A percentile compares a stretch with the other conserved stretches of the same genome.
phyloP scores from a whole-genome alignment of 2,888 invertebrate genomes.

The Automeris io region DNA sequence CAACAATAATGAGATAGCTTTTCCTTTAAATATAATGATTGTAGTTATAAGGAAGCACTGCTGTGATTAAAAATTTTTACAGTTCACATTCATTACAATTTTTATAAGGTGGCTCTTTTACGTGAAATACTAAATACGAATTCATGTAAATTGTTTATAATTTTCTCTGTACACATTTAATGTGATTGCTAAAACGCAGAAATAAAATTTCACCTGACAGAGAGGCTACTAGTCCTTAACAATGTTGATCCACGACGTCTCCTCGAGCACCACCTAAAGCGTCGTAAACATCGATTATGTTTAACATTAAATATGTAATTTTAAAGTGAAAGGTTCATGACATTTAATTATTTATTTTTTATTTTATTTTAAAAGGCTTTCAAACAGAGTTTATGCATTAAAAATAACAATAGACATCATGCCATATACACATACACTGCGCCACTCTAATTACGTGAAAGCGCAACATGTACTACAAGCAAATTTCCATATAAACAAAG shows the following conservation, averaged over 20 bases:
- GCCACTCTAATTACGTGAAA: no score
- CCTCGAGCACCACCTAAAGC: slow-evolving; percentile 39
- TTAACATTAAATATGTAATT: slow-evolving; percentile 54
- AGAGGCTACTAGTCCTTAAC: slow-evolving; percentile 46
- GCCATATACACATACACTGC: no score
- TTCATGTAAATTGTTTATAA: slow-evolving; percentile 29
- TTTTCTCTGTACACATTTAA: slow-evolving; percentile 24
- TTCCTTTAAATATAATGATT: neutral
- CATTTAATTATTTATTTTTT: slow-evolving; percentile 60
- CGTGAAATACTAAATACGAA: no score
- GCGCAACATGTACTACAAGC: no score
- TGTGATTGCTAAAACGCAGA: slow-evolving; percentile 23
- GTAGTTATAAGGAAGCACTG: no score
- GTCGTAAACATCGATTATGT: slow-evolving; percentile 62
- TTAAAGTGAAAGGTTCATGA: slow-evolving; percentile 45
- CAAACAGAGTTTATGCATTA: no score
- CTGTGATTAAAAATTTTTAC: no score
- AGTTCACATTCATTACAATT: no score
- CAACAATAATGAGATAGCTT: slow-evolving; percentile 8
- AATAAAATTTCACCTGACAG: slow-evolving; percentile 34
- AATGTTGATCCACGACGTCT: slow-evolving; percentile 40
- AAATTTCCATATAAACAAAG: no score
- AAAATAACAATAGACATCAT: no score
- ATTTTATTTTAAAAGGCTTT: no score
- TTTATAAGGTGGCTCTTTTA: no score